Conservation (phyloP, 1,140 invertebrate species). For the Cephus cinctus region DNA sequence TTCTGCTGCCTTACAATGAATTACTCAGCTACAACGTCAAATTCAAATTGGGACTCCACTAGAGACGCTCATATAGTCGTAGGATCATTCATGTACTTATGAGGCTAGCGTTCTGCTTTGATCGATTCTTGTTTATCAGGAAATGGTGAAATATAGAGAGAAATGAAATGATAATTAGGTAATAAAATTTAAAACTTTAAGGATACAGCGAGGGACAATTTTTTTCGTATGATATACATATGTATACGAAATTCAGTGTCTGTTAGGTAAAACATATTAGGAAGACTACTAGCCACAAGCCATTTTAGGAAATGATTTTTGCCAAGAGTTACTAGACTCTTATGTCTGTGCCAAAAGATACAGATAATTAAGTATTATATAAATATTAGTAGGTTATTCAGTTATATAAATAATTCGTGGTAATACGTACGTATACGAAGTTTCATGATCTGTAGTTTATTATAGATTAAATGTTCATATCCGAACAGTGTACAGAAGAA, state of each 20-base stretch:
- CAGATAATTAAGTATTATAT: background rate
- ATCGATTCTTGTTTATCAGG: background rate
- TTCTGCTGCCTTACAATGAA: background rate
- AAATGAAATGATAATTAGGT: too few relatives aligned
- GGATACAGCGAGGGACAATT: too few relatives aligned
- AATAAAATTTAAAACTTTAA: too few relatives aligned
- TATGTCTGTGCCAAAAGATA: background rate
- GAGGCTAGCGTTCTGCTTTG: constrained; percentile 7
- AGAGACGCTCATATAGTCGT: constrained; percentile 17
- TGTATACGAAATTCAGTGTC: constrained; percentile 11
- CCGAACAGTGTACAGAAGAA: constrained; percentile 10
- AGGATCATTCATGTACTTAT: constrained; percentile 36
- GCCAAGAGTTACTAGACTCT: background rate
- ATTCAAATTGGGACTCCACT: background rate
- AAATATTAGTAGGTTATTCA: too few relatives aligned
- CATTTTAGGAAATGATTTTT: background rate
- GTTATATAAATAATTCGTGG: too few relatives aligned
- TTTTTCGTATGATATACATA: too few relatives aligned
- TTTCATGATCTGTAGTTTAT: too few relatives aligned
- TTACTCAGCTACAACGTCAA: background rate
- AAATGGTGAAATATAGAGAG: too few relatives aligned
- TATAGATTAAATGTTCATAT: too few relatives aligned
- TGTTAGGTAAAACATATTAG: background rate
- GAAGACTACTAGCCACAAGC: background rate
- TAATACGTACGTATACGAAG: too few relatives aligned